A percentile compares a stretch with the other conserved stretches of the same genome.
Conservation (phyloP, 1,140 invertebrate species). For the Riptortus pedestris region DNA sequence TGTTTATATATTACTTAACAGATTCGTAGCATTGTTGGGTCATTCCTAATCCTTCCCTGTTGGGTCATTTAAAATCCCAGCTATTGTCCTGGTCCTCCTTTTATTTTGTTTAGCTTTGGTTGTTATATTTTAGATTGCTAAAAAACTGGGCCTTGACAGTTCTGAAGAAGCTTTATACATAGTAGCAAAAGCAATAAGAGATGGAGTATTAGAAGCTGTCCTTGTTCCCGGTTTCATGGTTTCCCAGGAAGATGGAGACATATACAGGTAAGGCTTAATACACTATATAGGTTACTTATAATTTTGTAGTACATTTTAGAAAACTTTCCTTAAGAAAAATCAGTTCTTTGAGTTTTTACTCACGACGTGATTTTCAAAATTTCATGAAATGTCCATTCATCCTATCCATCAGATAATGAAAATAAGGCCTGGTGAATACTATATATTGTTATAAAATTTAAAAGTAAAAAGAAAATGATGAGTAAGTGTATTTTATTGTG, state of each 20-base stretch:
- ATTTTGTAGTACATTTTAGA: background rate
- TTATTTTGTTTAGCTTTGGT: too few species aligned
- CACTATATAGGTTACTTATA: background rate
- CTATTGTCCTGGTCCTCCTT: too few species aligned
- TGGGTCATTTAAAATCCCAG: too few species aligned
- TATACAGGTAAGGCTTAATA: constrained; percentile 1
- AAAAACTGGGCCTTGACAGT: constrained; percentile 1
- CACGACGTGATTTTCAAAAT: background rate
- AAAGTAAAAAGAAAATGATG: too few species aligned
- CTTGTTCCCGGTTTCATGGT: background rate
- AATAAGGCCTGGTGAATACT: background rate
- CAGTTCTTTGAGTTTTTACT: background rate
- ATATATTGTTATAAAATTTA: background rate
- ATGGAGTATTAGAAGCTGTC: constrained; percentile 1
- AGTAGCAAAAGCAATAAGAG: constrained; percentile 3
- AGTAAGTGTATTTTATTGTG: too few species aligned
- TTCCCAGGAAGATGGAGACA: background rate
- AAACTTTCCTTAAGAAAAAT: background rate
- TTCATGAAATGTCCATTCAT: background rate
- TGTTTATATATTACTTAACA: too few species aligned
- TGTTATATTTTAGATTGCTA: background rate
- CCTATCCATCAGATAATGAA: background rate
- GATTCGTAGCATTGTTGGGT: too few species aligned
- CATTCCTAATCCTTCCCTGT: too few species aligned
- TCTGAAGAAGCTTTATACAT: background rate